Evolutionary conservation across 2,797 vertebrate genomes (phyloP), one percentile per base, ranked within the genome.

Genomic region (Anniella stebbinsi): DNA sequence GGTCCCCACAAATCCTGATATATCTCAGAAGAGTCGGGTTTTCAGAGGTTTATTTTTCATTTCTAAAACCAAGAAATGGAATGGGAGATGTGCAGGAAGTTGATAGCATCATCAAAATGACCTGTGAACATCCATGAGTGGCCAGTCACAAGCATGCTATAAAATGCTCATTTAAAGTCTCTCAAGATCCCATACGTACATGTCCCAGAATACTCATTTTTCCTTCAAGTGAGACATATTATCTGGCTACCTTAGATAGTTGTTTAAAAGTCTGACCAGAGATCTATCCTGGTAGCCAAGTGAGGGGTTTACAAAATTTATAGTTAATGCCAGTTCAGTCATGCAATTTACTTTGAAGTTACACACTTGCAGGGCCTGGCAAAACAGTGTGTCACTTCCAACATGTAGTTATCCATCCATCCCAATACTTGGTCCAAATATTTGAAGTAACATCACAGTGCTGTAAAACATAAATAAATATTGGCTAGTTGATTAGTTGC

Each of bases 401-500:
- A 33, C 45, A 66, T 3, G 80, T 80, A n/a, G 48, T 80, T 83
- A 83, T 67, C 38, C 48, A 36, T 69, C 76, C 4, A 18, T 23
- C 45, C 13, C 66, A 87, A 45, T 80, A 80, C 54, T n/a, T 80
- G 45, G 67, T 69, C 48, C 12, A 45, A 80, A 69, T 23, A 80
- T 87, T 69, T 80, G 23, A 67, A 45, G 48, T 11, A 51, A 9
- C 23, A 69, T 80, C 15, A 17, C 23, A 51, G 75, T 69, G 72
- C 23, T 87, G 75, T 67, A 51, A 70, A 69, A 87, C 70, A 9
- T 54, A 87, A 80, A 87, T 54, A 80, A 87, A 80, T 54, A 28
- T 30, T 54, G 33, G 25, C 23, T 87, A 54, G 45, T 80, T 41
- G 2, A 54, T 87, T 87, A 36, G 63, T 80, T 87, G 21, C 76